phyloP scores from a whole-genome alignment of 2,113 vertebrate species.

The Saguinus imperator region DNA sequence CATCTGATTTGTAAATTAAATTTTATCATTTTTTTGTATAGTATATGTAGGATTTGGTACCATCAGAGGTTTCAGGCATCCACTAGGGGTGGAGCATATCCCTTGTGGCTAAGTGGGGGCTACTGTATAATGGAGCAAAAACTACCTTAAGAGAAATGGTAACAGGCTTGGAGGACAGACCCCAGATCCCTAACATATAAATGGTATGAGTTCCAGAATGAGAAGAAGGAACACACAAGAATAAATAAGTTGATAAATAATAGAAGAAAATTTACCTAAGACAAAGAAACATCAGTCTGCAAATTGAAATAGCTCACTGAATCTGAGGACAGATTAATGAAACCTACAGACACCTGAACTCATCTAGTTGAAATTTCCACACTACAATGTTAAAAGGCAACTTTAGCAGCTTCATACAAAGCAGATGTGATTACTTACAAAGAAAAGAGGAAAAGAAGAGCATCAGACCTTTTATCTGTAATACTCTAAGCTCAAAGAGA shows the following conservation, averaged over 20 bases:
- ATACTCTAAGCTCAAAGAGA: neutral
- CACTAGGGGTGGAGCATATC: neutral
- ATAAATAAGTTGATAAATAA: neutral
- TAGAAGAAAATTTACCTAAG: neutral
- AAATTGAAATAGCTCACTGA: neutral
- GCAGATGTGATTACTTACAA: neutral
- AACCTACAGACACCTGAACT: neutral
- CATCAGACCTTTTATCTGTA: neutral
- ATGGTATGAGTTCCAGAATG: neutral
- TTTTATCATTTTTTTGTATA: neutral
- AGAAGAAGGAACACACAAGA: neutral
- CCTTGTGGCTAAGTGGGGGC: neutral
- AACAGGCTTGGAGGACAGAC: neutral
- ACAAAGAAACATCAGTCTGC: neutral
- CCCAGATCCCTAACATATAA: neutral
- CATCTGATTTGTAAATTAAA: neutral
- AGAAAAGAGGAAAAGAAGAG: neutral
- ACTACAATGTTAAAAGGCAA: neutral
- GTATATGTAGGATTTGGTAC: neutral
- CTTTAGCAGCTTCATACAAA: neutral
- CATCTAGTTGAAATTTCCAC: neutral
- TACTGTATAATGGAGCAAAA: constrained; percentile 7
- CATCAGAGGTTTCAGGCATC: neutral
- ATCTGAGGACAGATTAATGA: neutral
- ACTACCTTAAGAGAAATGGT: neutral